Percentiles rank a stretch among this genome's conserved stretches.
Conservation (phyloP, 2,113 vertebrate species). For the Pandion haliaetus region DNA sequence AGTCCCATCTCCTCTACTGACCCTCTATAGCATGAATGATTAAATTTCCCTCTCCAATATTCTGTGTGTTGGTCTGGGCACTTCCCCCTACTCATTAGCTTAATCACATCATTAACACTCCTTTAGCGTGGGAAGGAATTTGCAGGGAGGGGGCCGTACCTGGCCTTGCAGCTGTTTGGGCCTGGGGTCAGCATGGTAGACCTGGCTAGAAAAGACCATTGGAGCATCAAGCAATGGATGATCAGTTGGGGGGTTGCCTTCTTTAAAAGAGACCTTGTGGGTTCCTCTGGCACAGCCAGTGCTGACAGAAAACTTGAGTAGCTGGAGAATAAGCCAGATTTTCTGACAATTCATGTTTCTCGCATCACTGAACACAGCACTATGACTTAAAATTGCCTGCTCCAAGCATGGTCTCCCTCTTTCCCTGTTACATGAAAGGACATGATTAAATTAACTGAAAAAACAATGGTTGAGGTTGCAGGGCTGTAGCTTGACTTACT, state of each 20-base stretch:
- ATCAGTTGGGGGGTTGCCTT: rapidly evolving
- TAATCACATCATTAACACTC: not conserved
- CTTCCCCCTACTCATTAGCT: not conserved
- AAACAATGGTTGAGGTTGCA: not conserved
- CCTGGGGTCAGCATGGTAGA: not conserved
- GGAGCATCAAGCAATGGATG: not conserved
- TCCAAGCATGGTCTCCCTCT: not conserved
- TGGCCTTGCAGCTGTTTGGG: not conserved
- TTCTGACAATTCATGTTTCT: not conserved
- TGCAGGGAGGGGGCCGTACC: not conserved
- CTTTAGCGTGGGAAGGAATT: not conserved
- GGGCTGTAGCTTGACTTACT: not conserved
- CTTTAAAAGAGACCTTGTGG: not conserved
- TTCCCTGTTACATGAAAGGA: not conserved
- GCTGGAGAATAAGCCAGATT: not conserved
- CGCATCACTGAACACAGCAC: not conserved
- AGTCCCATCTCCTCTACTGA: not conserved
- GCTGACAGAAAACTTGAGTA: not conserved
- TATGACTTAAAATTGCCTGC: not conserved
- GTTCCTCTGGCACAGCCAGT: not conserved
- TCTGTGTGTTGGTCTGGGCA: not conserved
- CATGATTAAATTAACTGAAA: not conserved
- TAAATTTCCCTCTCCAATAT: not conserved
- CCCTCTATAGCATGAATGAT: not conserved
- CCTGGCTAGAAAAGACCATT: not conserved